These are phyloP conservation scores for Holothuria glaberrima DNA, from an alignment of 35 echinoderm and acorn worm species.

Conservation along the genomic window DNA sequence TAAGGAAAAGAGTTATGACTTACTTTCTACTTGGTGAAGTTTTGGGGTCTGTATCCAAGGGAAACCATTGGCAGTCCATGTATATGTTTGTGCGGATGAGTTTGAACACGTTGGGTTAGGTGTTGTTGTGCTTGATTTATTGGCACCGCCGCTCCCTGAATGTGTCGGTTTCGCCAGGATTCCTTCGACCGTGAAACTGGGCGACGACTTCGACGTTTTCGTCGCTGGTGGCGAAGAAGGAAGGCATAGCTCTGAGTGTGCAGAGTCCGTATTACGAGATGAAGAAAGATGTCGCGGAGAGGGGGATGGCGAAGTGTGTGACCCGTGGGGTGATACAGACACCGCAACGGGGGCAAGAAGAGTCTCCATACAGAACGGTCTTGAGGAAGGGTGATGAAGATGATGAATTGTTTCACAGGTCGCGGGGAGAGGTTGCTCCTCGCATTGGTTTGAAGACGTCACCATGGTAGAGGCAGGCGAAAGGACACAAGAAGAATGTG, in stretches of 20 bases:
- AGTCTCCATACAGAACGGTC: conserved; percentile 11
- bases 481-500: background rate
- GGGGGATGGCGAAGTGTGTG: conserved; percentile 8
- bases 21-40: background rate
- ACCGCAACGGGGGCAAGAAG: conserved; percentile 21
- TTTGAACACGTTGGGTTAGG: conserved; percentile 16
- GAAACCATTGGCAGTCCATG: conserved; percentile 49
- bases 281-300: background rate
- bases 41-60: conserved; percentile 47
- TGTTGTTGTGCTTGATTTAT: background rate
- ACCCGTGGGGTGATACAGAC: conserved; percentile 26
- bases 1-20: background rate
- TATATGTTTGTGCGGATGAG: conserved; percentile 44
- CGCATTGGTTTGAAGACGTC: conserved; percentile 12
- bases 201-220: conserved; percentile 27
- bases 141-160: conserved; percentile 2
- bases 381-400: background rate
- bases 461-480: background rate
- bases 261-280: background rate
- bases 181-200: conserved; percentile 49
- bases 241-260: background rate
- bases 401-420: background rate
- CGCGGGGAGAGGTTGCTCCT: conserved; percentile 20
- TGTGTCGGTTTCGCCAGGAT: conserved; percentile 49
- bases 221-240: background rate